Evolutionary conservation across 1,140 invertebrate species (phyloP).

Genomic region (Odontomachus brunneus): DNA sequence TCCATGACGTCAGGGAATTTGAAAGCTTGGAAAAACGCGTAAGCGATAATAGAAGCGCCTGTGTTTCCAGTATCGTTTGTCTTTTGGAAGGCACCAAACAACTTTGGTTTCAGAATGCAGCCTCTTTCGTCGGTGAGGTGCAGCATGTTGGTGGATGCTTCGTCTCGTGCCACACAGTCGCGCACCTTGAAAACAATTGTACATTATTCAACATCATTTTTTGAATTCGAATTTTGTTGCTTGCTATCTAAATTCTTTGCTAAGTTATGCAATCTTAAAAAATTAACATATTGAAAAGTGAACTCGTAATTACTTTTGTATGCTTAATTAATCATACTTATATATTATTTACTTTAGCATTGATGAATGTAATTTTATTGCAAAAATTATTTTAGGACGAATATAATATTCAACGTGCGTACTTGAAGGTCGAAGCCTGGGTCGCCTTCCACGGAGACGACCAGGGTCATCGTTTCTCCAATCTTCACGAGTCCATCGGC

Average conservation of each 20-base stretch:
- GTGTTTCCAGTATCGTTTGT: conserved; percentile 90
- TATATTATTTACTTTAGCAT: neutral
- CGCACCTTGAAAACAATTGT: conserved; percentile 85
- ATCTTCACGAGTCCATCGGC: conserved; percentile 93
- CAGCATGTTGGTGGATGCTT: conserved; percentile 88
- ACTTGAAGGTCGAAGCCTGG: conserved; percentile 91
- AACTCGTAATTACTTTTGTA: neutral
- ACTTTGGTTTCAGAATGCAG: conserved; percentile 92
- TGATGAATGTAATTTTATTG: neutral
- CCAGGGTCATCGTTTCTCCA: conserved; percentile 93
- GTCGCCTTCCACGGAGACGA: conserved; percentile 92
- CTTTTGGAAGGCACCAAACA: conserved; percentile 93
- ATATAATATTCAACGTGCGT: neutral
- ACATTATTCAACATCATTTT: neutral
- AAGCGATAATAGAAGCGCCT: conserved; percentile 92
- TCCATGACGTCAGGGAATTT: conserved; percentile 96
- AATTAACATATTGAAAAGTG: neutral
- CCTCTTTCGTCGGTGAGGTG: conserved; percentile 91
- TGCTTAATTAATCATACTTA: neutral
- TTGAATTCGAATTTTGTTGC: neutral
- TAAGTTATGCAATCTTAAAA: neutral
- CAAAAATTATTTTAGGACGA: neutral
- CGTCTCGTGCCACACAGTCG: conserved; percentile 91
- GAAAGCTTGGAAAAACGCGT: conserved; percentile 93
- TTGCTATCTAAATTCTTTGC: neutral